These are phyloP conservation scores for Homarus americanus DNA, from an alignment of 1,140 invertebrate genomes.

Conservation along the genomic window DNA sequence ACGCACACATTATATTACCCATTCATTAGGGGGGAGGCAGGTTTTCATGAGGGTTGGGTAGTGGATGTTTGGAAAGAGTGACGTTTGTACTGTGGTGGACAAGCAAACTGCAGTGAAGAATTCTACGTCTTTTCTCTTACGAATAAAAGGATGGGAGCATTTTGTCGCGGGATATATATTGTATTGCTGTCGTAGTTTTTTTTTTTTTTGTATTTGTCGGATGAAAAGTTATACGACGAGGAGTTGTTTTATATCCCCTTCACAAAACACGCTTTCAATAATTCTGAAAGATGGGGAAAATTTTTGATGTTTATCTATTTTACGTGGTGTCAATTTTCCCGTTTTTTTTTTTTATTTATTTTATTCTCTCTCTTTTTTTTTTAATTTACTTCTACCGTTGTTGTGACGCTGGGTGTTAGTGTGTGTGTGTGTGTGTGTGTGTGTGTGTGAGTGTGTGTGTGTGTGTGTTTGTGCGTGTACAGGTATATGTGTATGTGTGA, in stretches of 20 bases:
- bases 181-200: neutral
- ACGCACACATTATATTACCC: too few relatives aligned
- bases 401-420: neutral
- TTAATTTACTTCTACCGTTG: neutral
- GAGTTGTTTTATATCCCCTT: slow-evolving; percentile 9
- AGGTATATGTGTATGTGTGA: too few relatives aligned
- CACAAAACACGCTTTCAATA: slow-evolving; percentile 34
- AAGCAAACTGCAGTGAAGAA: too few relatives aligned
- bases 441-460: too few relatives aligned
- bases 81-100: too few relatives aligned
- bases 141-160: neutral
- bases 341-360: neutral
- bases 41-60: too few relatives aligned
- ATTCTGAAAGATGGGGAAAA: neutral
- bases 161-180: neutral
- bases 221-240: neutral
- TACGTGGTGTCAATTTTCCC: neutral
- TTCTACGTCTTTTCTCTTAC: neutral
- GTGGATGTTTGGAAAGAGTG: too few relatives aligned
- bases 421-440: too few relatives aligned
- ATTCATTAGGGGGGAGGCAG: too few relatives aligned
- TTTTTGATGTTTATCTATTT: neutral
- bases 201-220: neutral
- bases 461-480: too few relatives aligned
- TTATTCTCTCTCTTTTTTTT: neutral